Percentiles rank a stretch among this genome's conserved stretches.
These are phyloP conservation scores for Notodonta ziczac DNA, from an alignment of 2,888 invertebrate species.

Conservation along the genomic window DNA sequence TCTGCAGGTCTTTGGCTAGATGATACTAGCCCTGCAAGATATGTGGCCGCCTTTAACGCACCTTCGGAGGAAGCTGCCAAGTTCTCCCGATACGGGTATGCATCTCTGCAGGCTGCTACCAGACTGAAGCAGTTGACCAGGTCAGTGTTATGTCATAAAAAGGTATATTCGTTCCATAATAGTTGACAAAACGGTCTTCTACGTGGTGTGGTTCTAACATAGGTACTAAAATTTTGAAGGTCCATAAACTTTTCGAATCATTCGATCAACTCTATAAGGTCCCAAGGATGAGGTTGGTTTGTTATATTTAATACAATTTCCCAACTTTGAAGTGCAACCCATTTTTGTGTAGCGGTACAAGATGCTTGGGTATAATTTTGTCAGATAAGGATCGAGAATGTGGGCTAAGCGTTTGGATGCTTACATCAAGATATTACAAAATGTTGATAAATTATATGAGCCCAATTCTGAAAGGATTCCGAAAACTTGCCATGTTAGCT, in stretches of 20 bases:
- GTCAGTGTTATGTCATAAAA: constrained; percentile 69
- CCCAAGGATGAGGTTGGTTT: too few species aligned
- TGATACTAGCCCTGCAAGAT: constrained; percentile 87
- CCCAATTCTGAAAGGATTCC: too few species aligned
- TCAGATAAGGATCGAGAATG: constrained; percentile 3
- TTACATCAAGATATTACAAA: neutral
- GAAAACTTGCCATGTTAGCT: too few species aligned
- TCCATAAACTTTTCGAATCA: too few species aligned
- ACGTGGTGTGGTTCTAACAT: too few species aligned
- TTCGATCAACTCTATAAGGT: too few species aligned
- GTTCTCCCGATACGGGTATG: constrained; percentile 87
- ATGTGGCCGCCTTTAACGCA: constrained; percentile 89
- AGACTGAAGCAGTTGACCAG: constrained; percentile 82
- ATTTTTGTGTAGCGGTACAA: neutral
- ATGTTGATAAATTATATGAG: too few species aligned
- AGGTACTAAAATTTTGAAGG: too few species aligned
- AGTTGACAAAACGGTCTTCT: too few species aligned
- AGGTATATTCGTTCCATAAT: too few species aligned
- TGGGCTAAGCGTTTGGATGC: constrained; percentile 1
- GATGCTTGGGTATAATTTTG: constrained; percentile 2
- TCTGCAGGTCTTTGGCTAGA: constrained; percentile 86
- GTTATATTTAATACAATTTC: too few species aligned
- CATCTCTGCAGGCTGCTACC: constrained; percentile 87
- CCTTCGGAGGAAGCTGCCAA: constrained; percentile 86
- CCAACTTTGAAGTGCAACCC: neutral